Base-by-base conservation (phyloP, 2,888 invertebrate genomes). In the Hoplodrina blanda region DNA sequence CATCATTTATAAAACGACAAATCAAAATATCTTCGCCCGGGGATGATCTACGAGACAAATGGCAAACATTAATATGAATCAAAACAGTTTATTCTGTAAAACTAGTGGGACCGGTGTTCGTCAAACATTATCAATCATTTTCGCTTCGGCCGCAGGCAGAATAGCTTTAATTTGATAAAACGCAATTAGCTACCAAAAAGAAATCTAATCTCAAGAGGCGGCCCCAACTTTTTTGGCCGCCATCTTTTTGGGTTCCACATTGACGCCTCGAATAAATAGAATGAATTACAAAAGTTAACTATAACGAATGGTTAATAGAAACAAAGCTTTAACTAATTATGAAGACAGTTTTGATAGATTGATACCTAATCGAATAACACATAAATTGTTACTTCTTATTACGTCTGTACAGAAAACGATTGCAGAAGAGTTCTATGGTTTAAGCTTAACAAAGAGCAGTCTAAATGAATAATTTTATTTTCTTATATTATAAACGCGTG, bases 131-230 rank as follows among this genome's bases (percentile, higher is more conserved):
- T 96, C 94, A 95, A 96, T 96, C 95, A 96, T 88, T 82, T 85
- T 87, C 84, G 82, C 82, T 91, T 87, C 87, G 83, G 90, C 91
- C 89, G 90, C 91, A 86, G 91, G 89, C 91, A 86, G 92, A 91
- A 90, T 91, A 91, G 92, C 93, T 93, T 94, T 95, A 95, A 96
- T 96, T 95, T 96, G 96, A 96, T 96, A 96, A 95, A 95, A 95
- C 91, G 93, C 95, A 96, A 95, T 96, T 96, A 95, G 95, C 95
- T 96, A 95, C 96, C 95, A 95, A 94, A 94, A 94, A 93, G 93
- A 93, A 95, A 94, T 95, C 95, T 95, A 95, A 96, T 95, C 93
- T 94, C 84, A 87, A 88, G 90, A 92, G 91, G 91, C 93, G 91
- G 92, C 89, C 85, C 88, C 89, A 86, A 76, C 72, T 92, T 94